These are phyloP conservation scores for Nasua narica DNA, from an alignment of 2,797 vertebrate genomes.

Conservation along the genomic window DNA sequence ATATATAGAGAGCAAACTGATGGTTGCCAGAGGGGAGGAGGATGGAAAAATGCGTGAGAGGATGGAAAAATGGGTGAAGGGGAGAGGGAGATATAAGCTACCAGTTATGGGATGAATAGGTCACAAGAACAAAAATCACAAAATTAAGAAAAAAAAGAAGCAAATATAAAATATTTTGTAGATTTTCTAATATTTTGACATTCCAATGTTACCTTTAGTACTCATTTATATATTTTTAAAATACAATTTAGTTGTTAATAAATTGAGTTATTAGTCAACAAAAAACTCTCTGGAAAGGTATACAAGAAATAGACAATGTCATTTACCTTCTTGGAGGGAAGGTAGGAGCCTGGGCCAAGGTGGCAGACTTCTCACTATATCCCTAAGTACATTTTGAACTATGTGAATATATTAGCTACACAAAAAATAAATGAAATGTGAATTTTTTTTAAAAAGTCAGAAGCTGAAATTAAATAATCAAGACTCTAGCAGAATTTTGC, in stretches of 20 bases:
- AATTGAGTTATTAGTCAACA: background rate
- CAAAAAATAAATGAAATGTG: background rate
- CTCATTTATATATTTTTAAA: background rate
- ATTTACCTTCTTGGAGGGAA: background rate
- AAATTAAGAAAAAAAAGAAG: background rate
- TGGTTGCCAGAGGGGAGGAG: background rate
- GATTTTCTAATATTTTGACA: background rate
- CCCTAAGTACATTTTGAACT: background rate
- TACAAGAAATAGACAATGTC: background rate
- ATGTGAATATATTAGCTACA: background rate
- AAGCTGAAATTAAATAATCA: background rate
- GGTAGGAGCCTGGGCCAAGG: background rate
- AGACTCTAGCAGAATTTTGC: background rate
- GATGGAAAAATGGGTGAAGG: background rate
- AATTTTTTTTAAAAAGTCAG: background rate
- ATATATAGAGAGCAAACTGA: background rate
- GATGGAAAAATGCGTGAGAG: no score
- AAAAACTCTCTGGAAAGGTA: background rate
- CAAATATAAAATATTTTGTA: background rate
- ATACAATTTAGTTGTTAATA: background rate
- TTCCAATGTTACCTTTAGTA: background rate
- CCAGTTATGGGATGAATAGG: background rate
- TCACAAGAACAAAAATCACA: background rate
- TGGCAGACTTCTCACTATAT: background rate
- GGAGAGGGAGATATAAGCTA: background rate